Evolutionary conservation across 1,140 invertebrate genomes (phyloP).

Genomic region (Drosophila funebris): DNA sequence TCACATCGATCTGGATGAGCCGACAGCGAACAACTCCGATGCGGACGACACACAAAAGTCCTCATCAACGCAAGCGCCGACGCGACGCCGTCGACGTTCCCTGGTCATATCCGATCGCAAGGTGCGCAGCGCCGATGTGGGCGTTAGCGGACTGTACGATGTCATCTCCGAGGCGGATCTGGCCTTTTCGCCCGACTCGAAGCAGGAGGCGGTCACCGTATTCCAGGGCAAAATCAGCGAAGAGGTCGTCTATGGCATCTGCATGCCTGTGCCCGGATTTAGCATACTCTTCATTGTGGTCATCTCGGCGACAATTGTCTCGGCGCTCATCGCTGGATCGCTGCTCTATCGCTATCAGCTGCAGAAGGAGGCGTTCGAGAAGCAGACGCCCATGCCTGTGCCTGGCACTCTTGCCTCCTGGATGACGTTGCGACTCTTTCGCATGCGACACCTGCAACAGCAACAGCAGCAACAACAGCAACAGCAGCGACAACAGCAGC

Average conservation of each 20-base stretch:
- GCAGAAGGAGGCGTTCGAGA: constrained; percentile 87
- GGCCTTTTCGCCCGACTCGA: constrained; percentile 93
- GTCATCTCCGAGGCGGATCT: constrained; percentile 96
- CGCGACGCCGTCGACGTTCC: constrained; percentile 85
- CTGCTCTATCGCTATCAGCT: constrained; percentile 90
- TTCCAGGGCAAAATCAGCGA: constrained; percentile 94
- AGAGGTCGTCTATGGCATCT: constrained; percentile 96
- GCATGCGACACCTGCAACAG: constrained; percentile 84
- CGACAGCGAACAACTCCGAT: constrained; percentile 25
- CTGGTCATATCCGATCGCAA: constrained; percentile 89
- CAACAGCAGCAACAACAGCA: constrained; percentile 67
- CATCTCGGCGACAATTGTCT: constrained; percentile 92
- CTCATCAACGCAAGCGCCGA: constrained; percentile 19
- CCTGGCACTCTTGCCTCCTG: constrained; percentile 88
- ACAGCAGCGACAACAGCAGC: constrained; percentile 48
- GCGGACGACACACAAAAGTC: constrained; percentile 14
- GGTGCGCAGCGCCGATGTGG: constrained; percentile 91
- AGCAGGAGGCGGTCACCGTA: constrained; percentile 91
- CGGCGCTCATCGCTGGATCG: constrained; percentile 90
- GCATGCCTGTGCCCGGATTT: constrained; percentile 94
- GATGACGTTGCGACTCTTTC: constrained; percentile 88
- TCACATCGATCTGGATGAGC: constrained; percentile 75
- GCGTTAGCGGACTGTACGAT: constrained; percentile 93
- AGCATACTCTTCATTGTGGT: constrained; percentile 94
- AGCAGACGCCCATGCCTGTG: constrained; percentile 84